A percentile compares a stretch with the other conserved stretches of the same genome.
Conservation (phyloP, 2,797 vertebrate genomes). For the Astyanax mexicanus region DNA sequence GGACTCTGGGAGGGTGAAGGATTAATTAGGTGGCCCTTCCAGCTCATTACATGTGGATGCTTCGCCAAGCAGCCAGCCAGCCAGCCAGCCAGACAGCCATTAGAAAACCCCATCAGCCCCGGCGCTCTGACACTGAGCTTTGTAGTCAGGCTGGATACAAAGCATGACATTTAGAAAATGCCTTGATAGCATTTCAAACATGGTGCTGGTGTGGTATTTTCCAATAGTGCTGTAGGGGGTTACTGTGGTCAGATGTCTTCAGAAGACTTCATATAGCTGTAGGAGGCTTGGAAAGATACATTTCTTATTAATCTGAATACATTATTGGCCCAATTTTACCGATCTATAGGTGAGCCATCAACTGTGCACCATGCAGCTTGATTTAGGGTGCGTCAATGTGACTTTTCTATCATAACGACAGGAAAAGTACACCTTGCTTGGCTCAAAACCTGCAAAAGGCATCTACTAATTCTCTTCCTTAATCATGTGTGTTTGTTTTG, state of each 20-base stretch:
- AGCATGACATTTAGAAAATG: constrained; percentile 34
- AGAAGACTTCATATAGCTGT: too few species aligned
- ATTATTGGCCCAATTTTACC: too few species aligned
- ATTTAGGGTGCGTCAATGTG: too few species aligned
- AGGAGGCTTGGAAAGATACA: too few species aligned
- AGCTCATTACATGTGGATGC: constrained; percentile 2
- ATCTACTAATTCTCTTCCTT: too few species aligned
- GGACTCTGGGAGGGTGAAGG: neutral
- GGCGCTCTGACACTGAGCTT: neutral
- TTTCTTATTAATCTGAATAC: too few species aligned
- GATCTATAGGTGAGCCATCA: too few species aligned
- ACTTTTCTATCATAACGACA: too few species aligned
- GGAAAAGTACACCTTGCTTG: too few species aligned
- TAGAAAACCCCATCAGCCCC: neutral
- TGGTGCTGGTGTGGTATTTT: constrained; percentile 12
- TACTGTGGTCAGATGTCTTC: neutral
- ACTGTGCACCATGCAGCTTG: too few species aligned
- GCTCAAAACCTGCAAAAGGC: too few species aligned
- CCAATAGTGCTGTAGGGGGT: neutral
- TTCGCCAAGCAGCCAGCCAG: neutral
- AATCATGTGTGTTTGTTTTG: too few species aligned
- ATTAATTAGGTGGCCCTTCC: constrained; percentile 2
- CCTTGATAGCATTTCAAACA: constrained; percentile 16
- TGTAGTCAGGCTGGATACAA: neutral
- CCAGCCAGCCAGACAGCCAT: neutral